Conservation (phyloP, 2,797 vertebrate species). For the Enteromius anoplus region DNA sequence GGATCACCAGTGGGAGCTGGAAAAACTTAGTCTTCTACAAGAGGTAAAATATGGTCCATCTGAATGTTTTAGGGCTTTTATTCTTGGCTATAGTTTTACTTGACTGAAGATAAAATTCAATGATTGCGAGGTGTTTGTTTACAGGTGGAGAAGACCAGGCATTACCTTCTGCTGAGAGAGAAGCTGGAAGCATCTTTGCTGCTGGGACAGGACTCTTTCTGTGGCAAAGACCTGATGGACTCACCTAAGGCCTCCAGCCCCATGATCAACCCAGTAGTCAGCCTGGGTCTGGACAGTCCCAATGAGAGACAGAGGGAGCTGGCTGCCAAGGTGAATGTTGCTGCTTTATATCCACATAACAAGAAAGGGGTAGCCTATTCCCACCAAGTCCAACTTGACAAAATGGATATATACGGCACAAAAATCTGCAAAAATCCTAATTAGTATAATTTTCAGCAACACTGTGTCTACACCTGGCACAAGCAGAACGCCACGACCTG, state of each 20-base stretch:
- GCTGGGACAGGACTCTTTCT: conserved; percentile 83
- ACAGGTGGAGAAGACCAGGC: conserved; percentile 96
- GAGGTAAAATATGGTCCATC: conserved; percentile 77
- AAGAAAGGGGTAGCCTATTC: not conserved
- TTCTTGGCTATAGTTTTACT: not conserved
- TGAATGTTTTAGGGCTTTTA: not conserved
- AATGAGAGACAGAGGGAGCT: conserved; percentile 95
- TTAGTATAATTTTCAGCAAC: not conserved
- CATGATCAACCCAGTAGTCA: conserved; percentile 74
- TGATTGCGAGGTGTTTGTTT: conserved; percentile 31
- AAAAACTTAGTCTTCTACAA: conserved; percentile 96
- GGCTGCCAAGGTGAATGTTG: conserved; percentile 89
- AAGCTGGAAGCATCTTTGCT: conserved; percentile 91
- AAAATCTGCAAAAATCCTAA: not conserved
- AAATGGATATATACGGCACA: not conserved
- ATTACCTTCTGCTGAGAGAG: conserved; percentile 94
- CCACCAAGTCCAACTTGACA: not conserved
- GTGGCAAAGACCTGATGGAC: conserved; percentile 82
- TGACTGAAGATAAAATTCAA: no score
- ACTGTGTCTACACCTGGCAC: no score
- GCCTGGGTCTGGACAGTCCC: conserved; percentile 79
- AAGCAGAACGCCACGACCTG: no score
- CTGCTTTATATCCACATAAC: not conserved
- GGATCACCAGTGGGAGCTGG: conserved; percentile 98
- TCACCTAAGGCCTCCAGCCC: conserved; percentile 81